Evolutionary conservation across 1,140 invertebrate genomes (phyloP), one percentile per base, ranked within the genome.

Genomic region (Ostrea denselamellosa): DNA sequence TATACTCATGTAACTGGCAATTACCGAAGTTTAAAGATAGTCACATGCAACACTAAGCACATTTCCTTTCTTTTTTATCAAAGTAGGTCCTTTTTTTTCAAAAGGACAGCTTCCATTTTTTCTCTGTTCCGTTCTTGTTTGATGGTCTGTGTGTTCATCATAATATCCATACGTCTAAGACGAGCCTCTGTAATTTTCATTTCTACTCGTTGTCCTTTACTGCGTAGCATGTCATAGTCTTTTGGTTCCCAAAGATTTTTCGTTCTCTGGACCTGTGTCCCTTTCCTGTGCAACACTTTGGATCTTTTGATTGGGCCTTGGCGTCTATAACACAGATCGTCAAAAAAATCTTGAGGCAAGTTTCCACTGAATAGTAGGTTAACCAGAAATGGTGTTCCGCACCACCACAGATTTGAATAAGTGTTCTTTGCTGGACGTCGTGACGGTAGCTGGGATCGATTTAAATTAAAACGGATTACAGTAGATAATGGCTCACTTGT

Each of bases 391-490:
- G 86, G 86, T 3, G 88, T 87, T 81, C 86, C 88, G 34, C 87
- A 89, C 5, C 83, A 89, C 88, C 88, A 89, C 8, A 87, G 71
- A 53, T 89, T 87, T 14, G 88, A 86, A 71, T 56, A 68, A 83
- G 83, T 62, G 34, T 25, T 56, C 14, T 82, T 22, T 1, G 86
- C 56, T 58, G 83, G 58, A n/a, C 28, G 77, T 34, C 56, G 86
- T 4, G 83, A 68, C 34, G 77, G 53, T 34, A 25, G 58, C 51
- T 68, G 77, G 56, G 83, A 87, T 28, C 53, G 52, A n/a, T 83
- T 54, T 25, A 53, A 85, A 85, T 58, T 85, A n/a, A 58, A 53
- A 14, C 58, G 83, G 34, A 65, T 19, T 3, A 8, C 52, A 22
- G 34, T 54, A 22, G 82, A 83, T 22, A 54, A 51, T 5, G 71